Base-by-base conservation (phyloP, 2,113 vertebrate genomes). In the Canis aureus region DNA sequence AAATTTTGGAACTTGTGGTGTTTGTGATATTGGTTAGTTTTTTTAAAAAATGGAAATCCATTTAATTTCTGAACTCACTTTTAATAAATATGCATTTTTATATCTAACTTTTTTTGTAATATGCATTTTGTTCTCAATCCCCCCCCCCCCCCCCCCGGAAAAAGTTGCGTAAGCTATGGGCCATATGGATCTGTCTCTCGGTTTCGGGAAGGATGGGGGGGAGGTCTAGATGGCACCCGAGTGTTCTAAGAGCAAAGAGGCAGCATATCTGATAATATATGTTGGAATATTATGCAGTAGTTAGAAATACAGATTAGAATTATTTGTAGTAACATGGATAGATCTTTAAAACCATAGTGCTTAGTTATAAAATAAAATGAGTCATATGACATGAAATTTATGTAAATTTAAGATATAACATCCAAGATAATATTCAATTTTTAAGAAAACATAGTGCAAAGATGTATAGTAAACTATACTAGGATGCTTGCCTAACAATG, bases 91-190 rank as follows among this genome's bases (percentile, higher is more conserved):
- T 49, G 59, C 23, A 35, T 2, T 71, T 64, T 71, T 79, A 7
- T 60, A n/a, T 29, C 3, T 49, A 79, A 97, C 80, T 92, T 88
- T 49, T 43, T 25, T 64, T 35, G n/a, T 55, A 38, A 15, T 80
- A 83, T 51, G 16, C 43, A 43, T 82, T 76, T 87, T 83, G 51
- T 57, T 59, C 51, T 73, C 15, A 60, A 1, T 8, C 0, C 2
- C n/a, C 20, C 0, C 51, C 5, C 1, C n/a, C n/a, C n/a, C 1
- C n/a, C 20, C 0, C 51, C 5, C 0, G 25, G 23, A 73, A 73
- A 55, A 19, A 80, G 29, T 32, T 35, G 4, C 38, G 23, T 64
- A 62, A 78, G 27, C 35, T 87, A 32, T 4, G 35, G 9, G 23
- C 11, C 11, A 19, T 29, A 35, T 73, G 53, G 17, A 60, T 81